Percentiles rank a stretch among this genome's conserved stretches.
Evolutionary conservation across 2,797 vertebrate genomes (phyloP).

Genomic region (Tragelaphus oryx): DNA sequence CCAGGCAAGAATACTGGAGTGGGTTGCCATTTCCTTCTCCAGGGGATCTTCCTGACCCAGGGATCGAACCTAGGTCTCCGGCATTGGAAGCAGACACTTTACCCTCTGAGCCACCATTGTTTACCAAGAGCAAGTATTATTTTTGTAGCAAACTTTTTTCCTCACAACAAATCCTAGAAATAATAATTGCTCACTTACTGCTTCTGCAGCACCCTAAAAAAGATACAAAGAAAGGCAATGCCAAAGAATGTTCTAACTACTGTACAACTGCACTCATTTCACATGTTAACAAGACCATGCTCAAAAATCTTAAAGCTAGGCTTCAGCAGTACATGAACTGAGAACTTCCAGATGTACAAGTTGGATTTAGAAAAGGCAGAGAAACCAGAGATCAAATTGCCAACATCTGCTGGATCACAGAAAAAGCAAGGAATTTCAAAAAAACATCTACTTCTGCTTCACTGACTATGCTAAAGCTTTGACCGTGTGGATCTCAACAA

Average conservation of each 20-base stretch:
- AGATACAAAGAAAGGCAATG: not conserved
- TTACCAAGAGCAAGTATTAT: not conserved
- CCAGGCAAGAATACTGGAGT: too few relatives aligned
- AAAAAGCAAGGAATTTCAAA: not conserved
- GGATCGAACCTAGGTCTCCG: too few relatives aligned
- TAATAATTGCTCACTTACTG: not conserved
- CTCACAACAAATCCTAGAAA: constrained; percentile 23
- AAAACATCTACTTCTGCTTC: not conserved
- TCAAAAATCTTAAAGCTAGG: not conserved
- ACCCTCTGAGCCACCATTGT: too few relatives aligned
- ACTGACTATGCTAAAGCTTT: not conserved
- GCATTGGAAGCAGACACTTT: too few relatives aligned
- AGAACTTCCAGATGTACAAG: not conserved
- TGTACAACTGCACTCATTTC: not conserved
- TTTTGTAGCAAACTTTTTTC: constrained; percentile 1
- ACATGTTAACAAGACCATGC: not conserved
- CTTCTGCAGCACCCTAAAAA: not conserved
- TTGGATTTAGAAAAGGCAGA: not conserved
- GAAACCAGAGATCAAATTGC: not conserved
- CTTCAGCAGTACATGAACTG: not conserved
- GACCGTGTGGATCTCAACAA: not conserved
- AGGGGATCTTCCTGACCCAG: too few relatives aligned
- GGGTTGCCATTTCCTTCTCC: too few relatives aligned
- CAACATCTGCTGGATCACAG: not conserved
- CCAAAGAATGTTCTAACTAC: not conserved